Evolutionary conservation across 2,888 invertebrate species (phyloP).

Genomic region (Oconnorella tubifera): DNA sequence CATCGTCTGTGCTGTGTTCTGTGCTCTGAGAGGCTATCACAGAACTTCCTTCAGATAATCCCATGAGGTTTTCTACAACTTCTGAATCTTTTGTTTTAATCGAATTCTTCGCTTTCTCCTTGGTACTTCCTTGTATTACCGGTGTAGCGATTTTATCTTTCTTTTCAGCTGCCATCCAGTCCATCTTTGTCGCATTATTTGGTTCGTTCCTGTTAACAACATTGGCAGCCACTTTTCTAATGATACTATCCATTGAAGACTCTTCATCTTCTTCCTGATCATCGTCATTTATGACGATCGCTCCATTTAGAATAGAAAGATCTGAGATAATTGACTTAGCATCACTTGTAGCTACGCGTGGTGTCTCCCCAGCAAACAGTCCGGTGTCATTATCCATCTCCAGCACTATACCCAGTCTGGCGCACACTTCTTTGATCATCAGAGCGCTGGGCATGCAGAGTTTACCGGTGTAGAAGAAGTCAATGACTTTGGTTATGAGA

Average conservation of each 20-base stretch:
- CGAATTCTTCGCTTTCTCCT: background rate
- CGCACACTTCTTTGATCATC: background rate
- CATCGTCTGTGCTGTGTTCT: background rate
- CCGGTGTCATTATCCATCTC: background rate
- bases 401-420: background rate
- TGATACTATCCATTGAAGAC: background rate
- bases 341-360: background rate
- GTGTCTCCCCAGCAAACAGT: background rate
- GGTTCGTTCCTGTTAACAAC: no score
- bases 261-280: background rate
- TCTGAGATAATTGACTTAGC: background rate
- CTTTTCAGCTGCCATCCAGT: no score
- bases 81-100: background rate
- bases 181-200: background rate
- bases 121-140: background rate
- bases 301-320: no score
- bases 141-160: background rate
- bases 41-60: background rate
- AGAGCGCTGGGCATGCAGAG: background rate
- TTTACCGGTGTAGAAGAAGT: slow-evolving; percentile 6
- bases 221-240: no score
- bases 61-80: background rate
- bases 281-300: no score
- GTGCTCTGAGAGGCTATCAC: background rate
- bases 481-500: background rate